Base-by-base conservation (phyloP, 2,888 invertebrate genomes). In the Rhyacophila evoluta region DNA sequence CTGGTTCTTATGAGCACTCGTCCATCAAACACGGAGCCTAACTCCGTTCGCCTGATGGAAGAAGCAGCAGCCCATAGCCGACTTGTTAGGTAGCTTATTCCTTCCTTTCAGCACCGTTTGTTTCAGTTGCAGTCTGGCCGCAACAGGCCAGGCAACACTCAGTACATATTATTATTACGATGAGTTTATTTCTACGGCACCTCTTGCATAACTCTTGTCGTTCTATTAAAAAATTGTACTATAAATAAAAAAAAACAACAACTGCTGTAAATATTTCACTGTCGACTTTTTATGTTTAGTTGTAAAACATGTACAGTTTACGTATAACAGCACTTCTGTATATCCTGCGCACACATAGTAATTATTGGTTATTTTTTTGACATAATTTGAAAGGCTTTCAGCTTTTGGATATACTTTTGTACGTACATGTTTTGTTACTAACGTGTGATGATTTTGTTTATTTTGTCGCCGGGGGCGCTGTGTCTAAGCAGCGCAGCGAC, bases 81-180 rank as follows among this genome's bases (percentile, higher is more conserved):
- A 82, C 79, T 70, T 75, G 79, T 85, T 83, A 85, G 86, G 87
- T 87, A 87, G 92, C 92, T 92, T 92, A 89, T 92, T 92, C 91
- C 87, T 90, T 88, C 91, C 91, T 91, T 92, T 89, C 91, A 92
- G 92, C 92, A 92, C 93, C 90, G 90, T 93, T 92, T 91, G 88
- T 92, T 92, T 93, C 87, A 92, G 92, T 93, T 93, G 92, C 92
- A 87, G 89, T 89, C 88, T 87, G 79, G 78, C 81, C 81, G 15
- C 55, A 19, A 69, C 39, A 37, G 77, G 80, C 77, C 77, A 71
- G 73, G 86, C 88, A 88, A 75, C 79, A 78, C 79, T 81, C 73
- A 81, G 75, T 81, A 82, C 67, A 80, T 80, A 81, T 81, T 80
- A 82, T 77, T 88, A 87, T 89, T 87, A 87, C 87, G 85, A 81